These are phyloP conservation scores for Stomatorhinus ivindoensis DNA, from an alignment of 2,113 vertebrate species.

Conservation along the genomic window DNA sequence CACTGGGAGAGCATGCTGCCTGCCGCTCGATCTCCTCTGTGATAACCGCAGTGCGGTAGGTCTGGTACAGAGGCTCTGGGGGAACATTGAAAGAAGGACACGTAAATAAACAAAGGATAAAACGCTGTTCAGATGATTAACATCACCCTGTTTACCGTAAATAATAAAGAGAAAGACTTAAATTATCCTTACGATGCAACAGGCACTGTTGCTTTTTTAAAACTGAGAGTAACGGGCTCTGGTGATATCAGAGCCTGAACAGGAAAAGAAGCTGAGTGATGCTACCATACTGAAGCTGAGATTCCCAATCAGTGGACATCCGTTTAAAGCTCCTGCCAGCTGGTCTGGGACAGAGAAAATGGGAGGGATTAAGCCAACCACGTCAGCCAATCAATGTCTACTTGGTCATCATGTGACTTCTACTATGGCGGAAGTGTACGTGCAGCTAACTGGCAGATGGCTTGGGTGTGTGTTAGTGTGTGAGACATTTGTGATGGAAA, in stretches of 20 bases:
- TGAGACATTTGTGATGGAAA: background rate
- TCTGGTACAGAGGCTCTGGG: slow-evolving; percentile 64
- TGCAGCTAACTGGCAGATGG: background rate
- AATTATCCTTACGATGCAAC: background rate
- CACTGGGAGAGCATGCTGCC: slow-evolving; percentile 18
- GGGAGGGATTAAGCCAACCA: background rate
- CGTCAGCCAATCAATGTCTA: background rate
- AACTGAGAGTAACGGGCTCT: background rate
- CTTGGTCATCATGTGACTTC: background rate
- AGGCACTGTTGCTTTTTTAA: background rate
- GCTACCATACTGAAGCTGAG: slow-evolving; percentile 36
- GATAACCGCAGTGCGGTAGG: slow-evolving; percentile 54
- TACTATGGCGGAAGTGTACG: background rate
- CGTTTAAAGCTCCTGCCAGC: background rate
- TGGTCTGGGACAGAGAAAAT: slow-evolving; percentile 7
- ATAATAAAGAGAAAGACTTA: background rate
- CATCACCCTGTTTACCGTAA: background rate
- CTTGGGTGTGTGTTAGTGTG: background rate
- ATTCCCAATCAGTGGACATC: slow-evolving; percentile 38
- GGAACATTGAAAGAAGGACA: background rate
- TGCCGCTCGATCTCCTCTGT: slow-evolving; percentile 55
- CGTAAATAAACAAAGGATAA: background rate
- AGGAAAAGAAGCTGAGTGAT: background rate
- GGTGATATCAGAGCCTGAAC: background rate
- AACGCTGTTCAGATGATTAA: background rate